Evolutionary conservation across 2,113 vertebrate species (phyloP).

Genomic region (Cervus canadensis): DNA sequence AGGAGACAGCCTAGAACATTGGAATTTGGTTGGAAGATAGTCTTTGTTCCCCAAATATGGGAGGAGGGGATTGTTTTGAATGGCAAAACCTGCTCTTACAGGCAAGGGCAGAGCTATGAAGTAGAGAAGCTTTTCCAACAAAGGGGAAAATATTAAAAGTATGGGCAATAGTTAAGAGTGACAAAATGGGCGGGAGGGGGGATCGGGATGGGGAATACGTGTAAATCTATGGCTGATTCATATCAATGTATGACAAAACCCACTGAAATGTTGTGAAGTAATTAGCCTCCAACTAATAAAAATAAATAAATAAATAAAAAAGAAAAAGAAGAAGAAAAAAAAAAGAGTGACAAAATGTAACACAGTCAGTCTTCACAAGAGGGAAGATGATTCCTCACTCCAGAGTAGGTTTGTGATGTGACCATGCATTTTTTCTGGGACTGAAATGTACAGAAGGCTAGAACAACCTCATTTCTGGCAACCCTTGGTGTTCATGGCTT

Average conservation of each 20-base stretch:
- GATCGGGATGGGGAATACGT: no score
- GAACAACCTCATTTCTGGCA: not conserved
- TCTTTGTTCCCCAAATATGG: not conserved
- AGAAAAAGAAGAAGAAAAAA: no score
- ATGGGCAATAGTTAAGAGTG: not conserved
- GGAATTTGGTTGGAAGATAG: not conserved
- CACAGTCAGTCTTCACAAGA: not conserved
- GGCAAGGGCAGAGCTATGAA: not conserved
- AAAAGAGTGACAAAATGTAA: not conserved
- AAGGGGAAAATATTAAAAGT: not conserved
- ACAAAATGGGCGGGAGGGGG: no score
- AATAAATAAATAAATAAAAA: no score
- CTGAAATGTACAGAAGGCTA: not conserved
- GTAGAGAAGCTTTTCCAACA: not conserved
- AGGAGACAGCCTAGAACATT: not conserved
- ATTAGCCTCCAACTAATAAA: no score
- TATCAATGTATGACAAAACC: no score
- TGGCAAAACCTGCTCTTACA: not conserved
- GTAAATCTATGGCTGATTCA: no score
- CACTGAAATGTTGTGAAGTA: no score
- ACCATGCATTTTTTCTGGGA: accelerated
- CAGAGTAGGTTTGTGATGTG: not conserved
- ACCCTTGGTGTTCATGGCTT: not conserved
- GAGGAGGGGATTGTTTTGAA: not conserved
- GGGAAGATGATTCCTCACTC: accelerated